Conservation (phyloP, 2,888 invertebrate genomes). For the Agriopis marginaria region DNA sequence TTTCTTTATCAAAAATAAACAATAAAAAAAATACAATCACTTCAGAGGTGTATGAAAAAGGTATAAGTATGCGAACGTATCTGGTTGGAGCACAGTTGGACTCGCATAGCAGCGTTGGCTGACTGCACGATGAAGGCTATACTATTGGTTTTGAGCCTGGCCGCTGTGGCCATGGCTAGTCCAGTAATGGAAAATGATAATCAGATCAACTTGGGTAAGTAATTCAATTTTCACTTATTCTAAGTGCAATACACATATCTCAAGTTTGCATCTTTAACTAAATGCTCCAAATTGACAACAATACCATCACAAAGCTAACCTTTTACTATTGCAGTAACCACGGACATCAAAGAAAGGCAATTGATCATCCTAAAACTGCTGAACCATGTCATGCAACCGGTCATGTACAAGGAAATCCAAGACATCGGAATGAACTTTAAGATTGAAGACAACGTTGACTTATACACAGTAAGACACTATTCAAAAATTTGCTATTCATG, state of each 20-base stretch:
- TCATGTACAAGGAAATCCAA: conserved; percentile 78
- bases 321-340: conserved; percentile 9
- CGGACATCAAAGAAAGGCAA: conserved; percentile 72
- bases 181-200: conserved; percentile 62
- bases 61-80: conserved; percentile 9
- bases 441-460: conserved; percentile 72
- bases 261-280: too few species aligned
- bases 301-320: not conserved
- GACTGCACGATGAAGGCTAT: conserved; percentile 73
- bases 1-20: conserved; percentile 37
- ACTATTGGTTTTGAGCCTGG: conserved; percentile 67
- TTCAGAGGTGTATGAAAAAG: conserved; percentile 11
- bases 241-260: too few species aligned
- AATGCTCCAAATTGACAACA: not conserved
- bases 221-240: not conserved
- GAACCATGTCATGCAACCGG: conserved; percentile 80
- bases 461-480: conserved; percentile 63
- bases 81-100: conserved; percentile 63
- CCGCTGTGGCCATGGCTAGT: conserved; percentile 69
- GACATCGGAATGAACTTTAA: conserved; percentile 75
- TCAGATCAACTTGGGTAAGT: conserved; percentile 61
- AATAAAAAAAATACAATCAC: conserved; percentile 16
- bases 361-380: conserved; percentile 80
- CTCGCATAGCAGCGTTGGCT: conserved; percentile 52
- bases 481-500: too few species aligned